A percentile compares a stretch with the other conserved stretches of the same genome.
These are phyloP conservation scores for Apamea monoglypha DNA, from an alignment of 2,888 invertebrate genomes.

Conservation along the genomic window DNA sequence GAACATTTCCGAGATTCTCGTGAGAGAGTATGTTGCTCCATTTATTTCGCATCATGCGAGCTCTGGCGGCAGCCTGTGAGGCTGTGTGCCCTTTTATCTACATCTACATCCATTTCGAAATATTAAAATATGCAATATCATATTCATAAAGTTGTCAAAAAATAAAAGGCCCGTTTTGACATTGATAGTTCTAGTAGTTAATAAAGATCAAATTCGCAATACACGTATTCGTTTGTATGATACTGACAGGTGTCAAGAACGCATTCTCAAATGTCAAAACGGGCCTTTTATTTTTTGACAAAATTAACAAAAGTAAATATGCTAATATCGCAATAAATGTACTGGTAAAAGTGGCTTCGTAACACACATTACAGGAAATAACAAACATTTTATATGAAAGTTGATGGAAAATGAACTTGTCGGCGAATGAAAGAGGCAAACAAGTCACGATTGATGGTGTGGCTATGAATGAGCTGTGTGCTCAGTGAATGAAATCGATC, in stretches of 20 bases:
- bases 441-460: conserved; percentile 62
- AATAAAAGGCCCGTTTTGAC: too few species aligned
- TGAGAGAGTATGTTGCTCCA: conserved; percentile 59
- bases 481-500: conserved; percentile 61
- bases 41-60: conserved; percentile 63
- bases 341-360: conserved; percentile 37
- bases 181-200: too few species aligned
- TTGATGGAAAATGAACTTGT: conserved; percentile 49
- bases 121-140: conserved; percentile 51
- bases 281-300: too few species aligned
- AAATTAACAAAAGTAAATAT: conserved; percentile 55
- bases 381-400: conserved; percentile 37
- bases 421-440: conserved; percentile 39
- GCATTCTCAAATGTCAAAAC: too few species aligned
- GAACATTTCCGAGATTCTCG: conserved; percentile 57
- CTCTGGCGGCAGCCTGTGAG: conserved; percentile 35
- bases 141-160: too few species aligned
- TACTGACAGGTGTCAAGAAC: too few species aligned
- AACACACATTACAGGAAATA: conserved; percentile 27
- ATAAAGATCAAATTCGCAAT: too few species aligned
- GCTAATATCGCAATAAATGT: conserved; percentile 59
- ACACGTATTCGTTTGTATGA: too few species aligned
- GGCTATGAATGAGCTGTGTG: conserved; percentile 62
- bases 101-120: conserved; percentile 39
- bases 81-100: conserved; percentile 54